Conservation (phyloP, 2,888 invertebrate genomes). For the Acleris cristana region DNA sequence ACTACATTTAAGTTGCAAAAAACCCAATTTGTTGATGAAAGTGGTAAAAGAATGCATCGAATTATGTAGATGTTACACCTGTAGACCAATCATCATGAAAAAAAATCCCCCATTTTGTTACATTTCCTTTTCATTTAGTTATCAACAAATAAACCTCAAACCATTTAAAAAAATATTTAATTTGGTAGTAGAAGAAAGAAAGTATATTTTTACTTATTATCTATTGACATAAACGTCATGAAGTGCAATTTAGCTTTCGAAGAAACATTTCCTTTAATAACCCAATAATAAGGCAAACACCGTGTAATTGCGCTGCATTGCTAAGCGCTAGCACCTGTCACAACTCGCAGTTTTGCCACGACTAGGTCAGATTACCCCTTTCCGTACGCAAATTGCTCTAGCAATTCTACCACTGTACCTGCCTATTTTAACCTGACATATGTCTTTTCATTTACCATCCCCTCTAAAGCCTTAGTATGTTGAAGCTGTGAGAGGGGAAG, state of each 20-base stretch:
- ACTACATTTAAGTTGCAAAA: too few relatives aligned
- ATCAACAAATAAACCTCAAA: too few relatives aligned
- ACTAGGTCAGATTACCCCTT: slow-evolving; percentile 47
- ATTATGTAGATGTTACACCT: too few relatives aligned
- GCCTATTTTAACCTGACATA: slow-evolving; percentile 48
- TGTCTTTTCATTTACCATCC: slow-evolving; percentile 40
- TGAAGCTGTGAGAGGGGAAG: slow-evolving; percentile 40
- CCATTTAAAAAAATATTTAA: too few relatives aligned
- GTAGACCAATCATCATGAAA: too few relatives aligned
- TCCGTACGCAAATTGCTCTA: slow-evolving; percentile 52
- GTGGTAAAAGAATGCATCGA: too few relatives aligned
- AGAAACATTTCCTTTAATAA: slow-evolving; percentile 11
- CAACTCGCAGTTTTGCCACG: slow-evolving; percentile 43
- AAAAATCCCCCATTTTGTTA: too few relatives aligned
- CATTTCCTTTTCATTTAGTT: too few relatives aligned
- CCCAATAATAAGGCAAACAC: slow-evolving; percentile 30
- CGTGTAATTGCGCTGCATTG: slow-evolving; percentile 22
- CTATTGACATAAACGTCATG: not conserved
- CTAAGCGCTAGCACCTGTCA: slow-evolving; percentile 27
- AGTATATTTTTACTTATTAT: too few relatives aligned
- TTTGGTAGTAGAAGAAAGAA: too few relatives aligned
- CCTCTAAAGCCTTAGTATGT: slow-evolving; percentile 38
- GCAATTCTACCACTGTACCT: slow-evolving; percentile 44
- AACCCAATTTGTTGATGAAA: too few relatives aligned
- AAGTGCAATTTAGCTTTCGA: not conserved